These are phyloP conservation scores for Marcusenius ussheri DNA, from an alignment of 2,113 vertebrate species.

Conservation along the genomic window DNA sequence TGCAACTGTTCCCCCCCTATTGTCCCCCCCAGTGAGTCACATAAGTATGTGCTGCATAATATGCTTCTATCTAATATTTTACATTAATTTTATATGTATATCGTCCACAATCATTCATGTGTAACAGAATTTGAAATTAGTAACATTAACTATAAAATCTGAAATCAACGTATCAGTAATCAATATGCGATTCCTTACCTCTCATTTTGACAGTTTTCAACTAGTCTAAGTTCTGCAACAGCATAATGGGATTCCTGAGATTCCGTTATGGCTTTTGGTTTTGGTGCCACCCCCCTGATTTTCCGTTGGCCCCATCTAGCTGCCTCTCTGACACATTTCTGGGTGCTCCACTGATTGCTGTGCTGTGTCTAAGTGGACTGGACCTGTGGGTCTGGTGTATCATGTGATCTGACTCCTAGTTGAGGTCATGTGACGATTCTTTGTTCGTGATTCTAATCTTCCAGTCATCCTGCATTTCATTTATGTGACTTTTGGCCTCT, in stretches of 20 bases:
- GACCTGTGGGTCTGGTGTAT: neutral
- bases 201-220: neutral
- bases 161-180: neutral
- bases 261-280: neutral
- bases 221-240: neutral
- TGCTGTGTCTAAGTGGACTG: neutral
- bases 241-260: neutral
- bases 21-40: neutral
- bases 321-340: neutral
- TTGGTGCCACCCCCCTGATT: neutral
- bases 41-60: neutral
- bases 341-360: neutral
- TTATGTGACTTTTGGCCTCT: neutral
- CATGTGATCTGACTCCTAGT: neutral
- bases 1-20: neutral
- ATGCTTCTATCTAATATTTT: neutral
- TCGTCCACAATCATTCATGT: neutral
- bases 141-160: neutral
- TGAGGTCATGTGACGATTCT: neutral
- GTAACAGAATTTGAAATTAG: neutral
- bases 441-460: neutral
- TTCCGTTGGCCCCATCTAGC: neutral
- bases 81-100: neutral
- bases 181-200: neutral
- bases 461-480: neutral